These are phyloP conservation scores for Corapipo altera DNA, from an alignment of 2,113 vertebrate genomes.

Conservation along the genomic window DNA sequence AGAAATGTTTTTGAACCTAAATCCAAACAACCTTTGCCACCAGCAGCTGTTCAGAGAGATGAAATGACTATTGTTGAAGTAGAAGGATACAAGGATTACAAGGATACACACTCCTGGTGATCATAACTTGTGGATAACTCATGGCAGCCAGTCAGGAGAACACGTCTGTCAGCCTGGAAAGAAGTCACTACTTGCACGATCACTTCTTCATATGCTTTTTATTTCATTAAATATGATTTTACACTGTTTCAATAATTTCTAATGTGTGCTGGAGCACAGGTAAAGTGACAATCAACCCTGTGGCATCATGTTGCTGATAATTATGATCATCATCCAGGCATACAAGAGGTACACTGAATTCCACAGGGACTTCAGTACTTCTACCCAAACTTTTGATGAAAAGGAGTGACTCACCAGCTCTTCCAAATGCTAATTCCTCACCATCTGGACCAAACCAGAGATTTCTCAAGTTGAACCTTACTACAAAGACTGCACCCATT, in stretches of 20 bases:
- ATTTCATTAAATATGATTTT: background rate
- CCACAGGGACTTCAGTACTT: background rate
- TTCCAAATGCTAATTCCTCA: background rate
- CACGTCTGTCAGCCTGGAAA: background rate
- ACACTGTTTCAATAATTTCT: background rate
- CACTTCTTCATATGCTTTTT: background rate
- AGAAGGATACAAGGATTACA: background rate
- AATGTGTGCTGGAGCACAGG: fast-evolving
- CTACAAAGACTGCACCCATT: background rate
- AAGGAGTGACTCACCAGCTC: background rate
- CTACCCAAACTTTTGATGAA: background rate
- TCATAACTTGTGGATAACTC: background rate
- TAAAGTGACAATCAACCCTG: background rate
- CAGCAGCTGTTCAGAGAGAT: background rate
- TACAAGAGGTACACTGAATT: background rate
- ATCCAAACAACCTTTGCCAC: background rate
- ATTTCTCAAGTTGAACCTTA: background rate
- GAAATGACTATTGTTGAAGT: fast-evolving
- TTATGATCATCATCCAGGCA: background rate
- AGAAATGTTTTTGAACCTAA: background rate
- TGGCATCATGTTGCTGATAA: background rate
- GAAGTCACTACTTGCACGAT: background rate
- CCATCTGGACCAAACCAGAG: background rate
- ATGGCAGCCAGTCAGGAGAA: background rate
- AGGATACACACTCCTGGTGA: background rate